A percentile compares a stretch with the other conserved stretches of the same genome.
Evolutionary conservation across 2,888 invertebrate species (phyloP).

Genomic region (Tenodera sinensis): DNA sequence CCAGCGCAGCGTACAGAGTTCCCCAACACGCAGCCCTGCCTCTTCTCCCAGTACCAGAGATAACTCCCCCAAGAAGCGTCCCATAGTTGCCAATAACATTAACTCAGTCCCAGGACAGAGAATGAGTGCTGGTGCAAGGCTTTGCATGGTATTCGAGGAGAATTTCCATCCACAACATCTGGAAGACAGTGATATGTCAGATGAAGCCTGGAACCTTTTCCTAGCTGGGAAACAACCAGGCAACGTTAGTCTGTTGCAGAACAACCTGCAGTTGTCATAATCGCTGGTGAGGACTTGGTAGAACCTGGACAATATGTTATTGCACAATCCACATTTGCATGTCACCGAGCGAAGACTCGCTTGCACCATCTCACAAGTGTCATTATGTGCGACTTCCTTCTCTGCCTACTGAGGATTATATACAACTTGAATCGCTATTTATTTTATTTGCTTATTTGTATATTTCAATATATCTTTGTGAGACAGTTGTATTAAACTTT

Average conservation of each 20-base stretch:
- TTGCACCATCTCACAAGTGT: neutral
- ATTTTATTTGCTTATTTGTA: neutral
- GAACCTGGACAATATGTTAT: neutral
- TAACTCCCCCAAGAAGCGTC: conserved; percentile 20
- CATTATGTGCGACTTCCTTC: neutral
- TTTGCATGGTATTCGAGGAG: conserved; percentile 46
- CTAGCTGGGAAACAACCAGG: conserved; percentile 29
- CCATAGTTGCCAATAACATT: neutral
- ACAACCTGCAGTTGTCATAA: conserved; percentile 16
- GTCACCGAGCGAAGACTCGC: neutral
- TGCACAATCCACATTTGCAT: neutral
- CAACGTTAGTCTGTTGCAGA: conserved; percentile 28
- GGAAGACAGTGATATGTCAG: conserved; percentile 27
- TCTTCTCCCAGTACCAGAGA: neutral
- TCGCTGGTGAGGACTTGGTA: neutral
- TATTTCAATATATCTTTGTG: neutral
- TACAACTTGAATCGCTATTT: neutral
- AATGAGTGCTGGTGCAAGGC: conserved; percentile 41
- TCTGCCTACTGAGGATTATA: neutral
- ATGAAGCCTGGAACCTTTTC: conserved; percentile 26
- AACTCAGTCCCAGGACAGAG: conserved; percentile 36
- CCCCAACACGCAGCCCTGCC: conserved; percentile 27
- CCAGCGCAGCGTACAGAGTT: neutral
- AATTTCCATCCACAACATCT: conserved; percentile 35
- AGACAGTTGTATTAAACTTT: neutral